Conservation (phyloP, 2,797 vertebrate genomes). For the Chloroceryle inda region DNA sequence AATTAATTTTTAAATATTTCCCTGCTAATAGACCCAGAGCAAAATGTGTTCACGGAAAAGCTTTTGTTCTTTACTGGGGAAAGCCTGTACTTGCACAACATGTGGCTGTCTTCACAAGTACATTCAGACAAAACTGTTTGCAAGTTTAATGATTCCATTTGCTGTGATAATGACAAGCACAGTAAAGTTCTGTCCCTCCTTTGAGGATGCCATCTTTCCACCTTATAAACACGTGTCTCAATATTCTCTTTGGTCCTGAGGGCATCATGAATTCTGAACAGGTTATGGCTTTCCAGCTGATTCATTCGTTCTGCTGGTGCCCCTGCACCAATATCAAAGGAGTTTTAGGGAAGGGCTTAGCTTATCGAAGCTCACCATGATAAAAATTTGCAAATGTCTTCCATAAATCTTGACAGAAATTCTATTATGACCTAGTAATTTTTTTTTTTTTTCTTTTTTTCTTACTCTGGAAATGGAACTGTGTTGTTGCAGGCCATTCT, state of each 20-base stretch:
- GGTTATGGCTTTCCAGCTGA: slow-evolving; percentile 13
- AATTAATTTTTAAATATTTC: background rate
- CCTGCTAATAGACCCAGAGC: background rate
- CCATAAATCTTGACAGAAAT: background rate
- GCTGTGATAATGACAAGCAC: background rate
- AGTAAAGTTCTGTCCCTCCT: background rate
- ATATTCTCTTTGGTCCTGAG: slow-evolving; percentile 44
- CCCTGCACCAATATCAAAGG: background rate
- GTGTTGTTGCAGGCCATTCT: background rate
- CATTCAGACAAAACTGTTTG: background rate
- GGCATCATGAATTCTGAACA: slow-evolving; percentile 29
- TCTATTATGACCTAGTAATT: background rate
- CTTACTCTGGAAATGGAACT: background rate
- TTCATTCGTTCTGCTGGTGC: slow-evolving; percentile 17
- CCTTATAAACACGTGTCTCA: background rate
- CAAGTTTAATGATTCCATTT: background rate
- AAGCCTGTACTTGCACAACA: background rate
- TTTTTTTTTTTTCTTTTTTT: background rate
- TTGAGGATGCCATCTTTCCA: background rate
- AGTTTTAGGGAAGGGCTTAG: background rate
- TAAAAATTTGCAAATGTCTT: background rate
- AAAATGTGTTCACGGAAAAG: background rate
- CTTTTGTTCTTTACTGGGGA: background rate
- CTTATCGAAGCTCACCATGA: background rate
- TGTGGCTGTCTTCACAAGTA: background rate